A percentile compares a stretch with the other conserved stretches of the same genome.
Evolutionary conservation across 2,888 invertebrate genomes (phyloP).

Genomic region (Lepidochrysops patricia): DNA sequence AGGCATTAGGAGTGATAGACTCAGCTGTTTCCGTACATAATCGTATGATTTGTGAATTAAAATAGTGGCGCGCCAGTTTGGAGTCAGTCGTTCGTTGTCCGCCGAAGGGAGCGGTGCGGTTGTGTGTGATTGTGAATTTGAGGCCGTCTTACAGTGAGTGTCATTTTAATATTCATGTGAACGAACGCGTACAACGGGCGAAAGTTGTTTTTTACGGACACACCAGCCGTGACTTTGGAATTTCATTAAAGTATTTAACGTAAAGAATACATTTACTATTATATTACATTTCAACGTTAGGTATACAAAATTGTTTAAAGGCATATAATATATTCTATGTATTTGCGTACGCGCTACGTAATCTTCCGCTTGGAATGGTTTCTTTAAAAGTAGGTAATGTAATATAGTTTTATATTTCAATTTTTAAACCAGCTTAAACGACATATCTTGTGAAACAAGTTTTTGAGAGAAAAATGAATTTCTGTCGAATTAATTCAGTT

Average conservation of each 20-base stretch:
- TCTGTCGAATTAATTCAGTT: background rate
- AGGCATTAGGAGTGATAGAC: background rate
- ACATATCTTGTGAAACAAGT: background rate
- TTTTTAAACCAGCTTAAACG: background rate
- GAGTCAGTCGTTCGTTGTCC: constrained; percentile 15
- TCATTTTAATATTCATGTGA: constrained; percentile 13
- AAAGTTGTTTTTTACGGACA: constrained; percentile 10
- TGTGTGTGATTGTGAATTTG: constrained; percentile 17
- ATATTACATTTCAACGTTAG: background rate
- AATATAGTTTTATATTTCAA: background rate
- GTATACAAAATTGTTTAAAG: background rate
- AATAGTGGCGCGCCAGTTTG: background rate
- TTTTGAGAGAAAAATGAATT: background rate
- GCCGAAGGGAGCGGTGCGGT: constrained; percentile 13
- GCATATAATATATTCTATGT: background rate
- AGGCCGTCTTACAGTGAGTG: constrained; percentile 10
- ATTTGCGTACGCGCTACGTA: background rate
- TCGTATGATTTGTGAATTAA: background rate
- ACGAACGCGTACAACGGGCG: constrained; percentile 8
- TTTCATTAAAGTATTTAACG: background rate
- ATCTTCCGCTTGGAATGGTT: background rate
- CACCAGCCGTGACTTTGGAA: constrained; percentile 4
- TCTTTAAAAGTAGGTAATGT: background rate
- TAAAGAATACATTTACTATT: constrained; percentile 1
- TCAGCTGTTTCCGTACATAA: background rate